These are phyloP conservation scores for Synergus gifuensis DNA, from an alignment of 2,888 invertebrate species.

Conservation along the genomic window DNA sequence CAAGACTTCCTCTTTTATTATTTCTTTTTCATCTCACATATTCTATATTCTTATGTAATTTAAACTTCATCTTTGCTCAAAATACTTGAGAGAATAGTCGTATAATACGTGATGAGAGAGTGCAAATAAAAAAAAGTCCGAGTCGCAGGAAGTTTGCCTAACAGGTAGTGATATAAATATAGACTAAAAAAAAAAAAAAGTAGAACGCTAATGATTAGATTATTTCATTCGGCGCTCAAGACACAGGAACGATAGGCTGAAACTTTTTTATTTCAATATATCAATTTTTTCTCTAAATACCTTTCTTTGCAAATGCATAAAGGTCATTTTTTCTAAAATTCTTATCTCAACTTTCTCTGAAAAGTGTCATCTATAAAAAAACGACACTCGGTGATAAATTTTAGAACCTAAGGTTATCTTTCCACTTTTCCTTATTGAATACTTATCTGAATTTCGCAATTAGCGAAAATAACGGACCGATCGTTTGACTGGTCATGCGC, in stretches of 20 bases:
- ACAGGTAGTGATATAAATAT: slow-evolving; percentile 72
- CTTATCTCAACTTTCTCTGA: background rate
- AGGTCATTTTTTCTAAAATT: background rate
- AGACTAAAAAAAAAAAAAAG: slow-evolving; percentile 59
- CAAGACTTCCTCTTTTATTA: background rate
- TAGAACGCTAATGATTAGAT: slow-evolving; percentile 63
- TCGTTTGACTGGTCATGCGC: slow-evolving; percentile 60
- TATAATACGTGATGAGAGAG: slow-evolving; percentile 9
- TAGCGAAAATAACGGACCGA: slow-evolving; percentile 19
- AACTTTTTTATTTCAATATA: slow-evolving; percentile 9
- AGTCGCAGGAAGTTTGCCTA: slow-evolving; percentile 66
- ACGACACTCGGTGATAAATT: slow-evolving; percentile 1
- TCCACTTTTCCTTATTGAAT: background rate
- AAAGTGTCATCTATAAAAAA: background rate
- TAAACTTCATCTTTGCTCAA: slow-evolving; percentile 14
- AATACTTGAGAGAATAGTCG: slow-evolving; percentile 19
- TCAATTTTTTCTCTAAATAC: background rate
- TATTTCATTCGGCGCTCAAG: slow-evolving; percentile 66
- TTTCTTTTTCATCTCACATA: background rate
- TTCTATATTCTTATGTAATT: background rate
- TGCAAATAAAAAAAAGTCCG: slow-evolving; percentile 53
- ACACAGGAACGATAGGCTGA: slow-evolving; percentile 45
- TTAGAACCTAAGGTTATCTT: background rate
- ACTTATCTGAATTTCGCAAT: background rate
- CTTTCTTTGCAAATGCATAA: background rate